These are phyloP conservation scores for Synanthedon formicaeformis DNA, from an alignment of 2,888 invertebrate genomes.

Conservation along the genomic window DNA sequence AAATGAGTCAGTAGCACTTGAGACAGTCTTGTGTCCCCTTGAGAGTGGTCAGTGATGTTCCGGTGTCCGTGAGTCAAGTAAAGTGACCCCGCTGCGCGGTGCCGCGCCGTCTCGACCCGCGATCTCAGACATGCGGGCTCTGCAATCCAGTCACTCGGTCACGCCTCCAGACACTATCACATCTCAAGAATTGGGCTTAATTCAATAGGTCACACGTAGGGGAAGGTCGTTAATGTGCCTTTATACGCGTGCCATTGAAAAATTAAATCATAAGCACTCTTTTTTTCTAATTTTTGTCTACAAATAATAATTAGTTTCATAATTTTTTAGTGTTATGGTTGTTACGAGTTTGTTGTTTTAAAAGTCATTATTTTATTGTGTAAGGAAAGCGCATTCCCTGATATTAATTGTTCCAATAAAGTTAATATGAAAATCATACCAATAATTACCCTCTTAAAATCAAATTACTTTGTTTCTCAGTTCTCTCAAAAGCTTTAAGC, in stretches of 20 bases:
- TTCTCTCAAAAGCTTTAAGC: too few species aligned
- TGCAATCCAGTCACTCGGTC: constrained; percentile 30
- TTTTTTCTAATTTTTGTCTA: too few species aligned
- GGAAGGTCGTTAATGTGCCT: constrained; percentile 30
- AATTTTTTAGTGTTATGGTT: too few species aligned
- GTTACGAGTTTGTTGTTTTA: too few species aligned
- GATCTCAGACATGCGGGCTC: constrained; percentile 18
- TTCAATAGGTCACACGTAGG: constrained; percentile 21
- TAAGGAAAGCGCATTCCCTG: too few species aligned
- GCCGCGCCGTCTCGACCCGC: constrained; percentile 41
- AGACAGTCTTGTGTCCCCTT: constrained; percentile 27
- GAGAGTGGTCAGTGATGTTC: constrained; percentile 36
- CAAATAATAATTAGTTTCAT: too few species aligned
- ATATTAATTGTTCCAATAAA: too few species aligned
- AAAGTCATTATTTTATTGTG: too few species aligned
- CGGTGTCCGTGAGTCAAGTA: constrained; percentile 19
- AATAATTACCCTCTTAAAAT: too few species aligned
- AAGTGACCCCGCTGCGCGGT: constrained; percentile 10
- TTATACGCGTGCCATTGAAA: constrained; percentile 14
- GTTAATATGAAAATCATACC: too few species aligned
- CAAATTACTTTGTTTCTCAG: too few species aligned
- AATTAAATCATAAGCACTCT: too few species aligned
- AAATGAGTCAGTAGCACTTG: constrained; percentile 14
- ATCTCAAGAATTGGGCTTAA: constrained; percentile 21
- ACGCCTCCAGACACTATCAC: constrained; percentile 19